Evolutionary conservation across 35 echinoderm and acorn worm species (phyloP).

Genomic region (Acanthaster planci): DNA sequence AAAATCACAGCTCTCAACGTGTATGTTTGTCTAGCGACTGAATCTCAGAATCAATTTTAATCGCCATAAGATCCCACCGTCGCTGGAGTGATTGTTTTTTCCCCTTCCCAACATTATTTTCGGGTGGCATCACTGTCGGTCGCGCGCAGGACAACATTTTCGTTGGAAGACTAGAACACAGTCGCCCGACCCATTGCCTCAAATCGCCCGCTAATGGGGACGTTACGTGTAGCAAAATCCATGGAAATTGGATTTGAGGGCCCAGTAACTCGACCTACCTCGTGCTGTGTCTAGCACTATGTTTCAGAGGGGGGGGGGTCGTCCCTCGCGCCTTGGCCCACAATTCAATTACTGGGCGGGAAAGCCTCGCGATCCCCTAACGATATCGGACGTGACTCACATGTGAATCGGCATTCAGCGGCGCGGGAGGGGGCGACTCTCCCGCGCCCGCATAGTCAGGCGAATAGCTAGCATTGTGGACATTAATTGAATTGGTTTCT

Average conservation of each 20-base stretch:
- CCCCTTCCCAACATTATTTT: too few relatives aligned
- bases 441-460: not conserved
- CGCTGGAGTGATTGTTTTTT: too few relatives aligned
- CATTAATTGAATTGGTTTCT: not conserved
- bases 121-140: not conserved
- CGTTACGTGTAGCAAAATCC: slow-evolving; percentile 26
- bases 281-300: not conserved
- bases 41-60: too few relatives aligned
- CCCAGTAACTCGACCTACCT: not conserved
- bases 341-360: slow-evolving; percentile 17
- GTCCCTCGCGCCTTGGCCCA: not conserved
- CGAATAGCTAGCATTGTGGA: not conserved
- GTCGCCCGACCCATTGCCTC: slow-evolving; percentile 8
- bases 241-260: slow-evolving; percentile 23
- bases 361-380: not conserved
- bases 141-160: not conserved
- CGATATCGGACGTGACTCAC: slow-evolving; percentile 23
- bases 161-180: not conserved
- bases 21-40: too few relatives aligned
- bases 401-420: not conserved
- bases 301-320: not conserved
- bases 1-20: too few relatives aligned
- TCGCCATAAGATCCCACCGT: too few relatives aligned
- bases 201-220: slow-evolving; percentile 24
- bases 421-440: not conserved